Evolutionary conservation across 2,888 invertebrate genomes (phyloP).

Genomic region (Plemyria rubiginata): DNA sequence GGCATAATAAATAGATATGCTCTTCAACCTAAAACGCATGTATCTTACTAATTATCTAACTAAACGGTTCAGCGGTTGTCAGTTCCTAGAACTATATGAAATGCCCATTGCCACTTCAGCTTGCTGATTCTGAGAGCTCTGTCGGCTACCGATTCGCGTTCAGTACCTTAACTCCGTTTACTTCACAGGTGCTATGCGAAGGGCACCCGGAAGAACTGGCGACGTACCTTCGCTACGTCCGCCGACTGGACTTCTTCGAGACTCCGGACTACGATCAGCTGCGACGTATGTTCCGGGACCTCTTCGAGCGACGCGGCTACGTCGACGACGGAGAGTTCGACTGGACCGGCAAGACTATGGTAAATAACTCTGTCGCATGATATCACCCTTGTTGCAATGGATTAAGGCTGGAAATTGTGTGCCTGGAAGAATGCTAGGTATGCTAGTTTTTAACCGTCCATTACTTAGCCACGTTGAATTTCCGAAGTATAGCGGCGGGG

Average conservation of each 20-base stretch:
- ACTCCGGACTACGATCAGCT: constrained; percentile 99
- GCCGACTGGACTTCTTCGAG: constrained; percentile 99
- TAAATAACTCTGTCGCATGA: constrained; percentile 62
- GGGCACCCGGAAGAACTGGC: constrained; percentile 98
- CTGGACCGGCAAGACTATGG: constrained; percentile 96
- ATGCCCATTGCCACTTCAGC: too few relatives aligned
- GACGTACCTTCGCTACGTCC: constrained; percentile 98
- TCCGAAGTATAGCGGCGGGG: constrained; percentile 51
- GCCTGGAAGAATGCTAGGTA: neutral
- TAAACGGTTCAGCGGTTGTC: too few relatives aligned
- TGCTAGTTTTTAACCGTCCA: neutral
- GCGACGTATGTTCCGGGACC: constrained; percentile 96
- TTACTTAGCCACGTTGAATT: neutral
- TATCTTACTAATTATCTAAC: too few relatives aligned
- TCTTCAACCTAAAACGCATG: too few relatives aligned
- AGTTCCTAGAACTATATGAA: too few relatives aligned
- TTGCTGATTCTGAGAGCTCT: too few relatives aligned
- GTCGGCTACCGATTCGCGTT: too few relatives aligned
- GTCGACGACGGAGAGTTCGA: constrained; percentile 97
- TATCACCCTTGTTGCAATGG: neutral
- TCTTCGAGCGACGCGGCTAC: constrained; percentile 94
- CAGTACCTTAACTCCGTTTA: neutral
- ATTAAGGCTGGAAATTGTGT: neutral
- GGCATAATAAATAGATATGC: too few relatives aligned
- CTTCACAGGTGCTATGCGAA: constrained; percentile 88